phyloP scores from a whole-genome alignment of 2,888 invertebrate species.

The Andrena bucephala region DNA sequence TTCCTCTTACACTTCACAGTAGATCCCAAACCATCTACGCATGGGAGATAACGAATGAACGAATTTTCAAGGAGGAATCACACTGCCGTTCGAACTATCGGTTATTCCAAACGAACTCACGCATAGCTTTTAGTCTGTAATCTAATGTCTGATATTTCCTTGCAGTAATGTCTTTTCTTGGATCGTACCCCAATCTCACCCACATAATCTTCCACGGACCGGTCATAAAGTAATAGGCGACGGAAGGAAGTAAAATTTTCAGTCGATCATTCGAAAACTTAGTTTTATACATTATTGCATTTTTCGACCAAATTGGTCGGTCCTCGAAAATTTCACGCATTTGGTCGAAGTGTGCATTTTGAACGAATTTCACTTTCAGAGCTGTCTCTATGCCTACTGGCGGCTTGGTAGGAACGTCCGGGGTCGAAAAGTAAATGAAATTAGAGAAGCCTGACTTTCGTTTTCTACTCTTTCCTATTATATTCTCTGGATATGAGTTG shows the following conservation, averaged over 20 bases:
- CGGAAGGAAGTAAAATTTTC: constrained; percentile 92
- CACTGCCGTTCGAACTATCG: constrained; percentile 2
- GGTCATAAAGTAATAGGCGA: constrained; percentile 93
- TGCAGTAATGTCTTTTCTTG: constrained; percentile 91
- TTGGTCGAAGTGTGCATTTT: constrained; percentile 81
- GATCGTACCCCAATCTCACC: constrained; percentile 96
- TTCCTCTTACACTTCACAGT: constrained; percentile 86
- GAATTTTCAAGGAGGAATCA: neutral
- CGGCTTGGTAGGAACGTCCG: constrained; percentile 88
- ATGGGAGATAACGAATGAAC: constrained; percentile 22
- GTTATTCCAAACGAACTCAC: constrained; percentile 82
- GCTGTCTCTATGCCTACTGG: constrained; percentile 87
- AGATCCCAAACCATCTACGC: constrained; percentile 85
- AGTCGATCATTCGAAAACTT: constrained; percentile 88
- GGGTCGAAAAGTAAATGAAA: constrained; percentile 88
- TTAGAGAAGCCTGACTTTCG: constrained; percentile 87
- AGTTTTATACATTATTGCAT: constrained; percentile 89
- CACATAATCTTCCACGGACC: constrained; percentile 98
- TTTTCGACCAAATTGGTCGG: constrained; percentile 95
- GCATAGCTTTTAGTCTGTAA: constrained; percentile 89
- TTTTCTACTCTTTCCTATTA: constrained; percentile 86
- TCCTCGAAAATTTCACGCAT: constrained; percentile 89
- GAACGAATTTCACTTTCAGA: constrained; percentile 84
- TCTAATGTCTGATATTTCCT: constrained; percentile 96
- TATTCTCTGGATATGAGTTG: constrained; percentile 78